Evolutionary conservation across 1,140 invertebrate genomes (phyloP).

Genomic region (Trinorchestia longiramus): DNA sequence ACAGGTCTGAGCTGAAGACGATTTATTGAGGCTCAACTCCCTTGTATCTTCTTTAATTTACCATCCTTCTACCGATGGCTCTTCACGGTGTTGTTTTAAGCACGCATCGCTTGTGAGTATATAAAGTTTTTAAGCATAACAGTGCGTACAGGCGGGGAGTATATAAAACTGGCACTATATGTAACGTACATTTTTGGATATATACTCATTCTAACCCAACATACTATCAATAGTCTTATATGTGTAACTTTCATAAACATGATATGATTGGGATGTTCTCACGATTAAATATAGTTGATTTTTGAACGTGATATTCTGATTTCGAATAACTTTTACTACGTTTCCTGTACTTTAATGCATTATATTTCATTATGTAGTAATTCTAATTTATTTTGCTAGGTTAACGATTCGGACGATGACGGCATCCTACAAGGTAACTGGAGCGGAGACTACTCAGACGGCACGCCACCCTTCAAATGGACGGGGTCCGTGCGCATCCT

Average conservation of each 20-base stretch:
- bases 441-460: constrained; percentile 80
- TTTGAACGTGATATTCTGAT: background rate
- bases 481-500: constrained; percentile 78
- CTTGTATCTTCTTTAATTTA: background rate
- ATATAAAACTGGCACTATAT: no score
- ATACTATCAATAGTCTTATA: no score
- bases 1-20: no score
- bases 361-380: background rate
- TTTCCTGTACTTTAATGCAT: background rate
- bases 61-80: background rate
- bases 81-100: background rate
- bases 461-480: constrained; percentile 78
- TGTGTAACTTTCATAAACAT: no score
- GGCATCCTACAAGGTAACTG: constrained; percentile 80
- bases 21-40: background rate
- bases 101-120: background rate
- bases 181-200: no score
- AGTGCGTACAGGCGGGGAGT: no score
- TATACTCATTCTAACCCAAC: no score
- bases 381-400: constrained; percentile 69
- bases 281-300: background rate
- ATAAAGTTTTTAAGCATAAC: background rate
- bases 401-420: constrained; percentile 80
- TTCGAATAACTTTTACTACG: background rate
- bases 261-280: background rate